phyloP scores from a whole-genome alignment of 2,113 vertebrate genomes.

The Paradoxurus hermaphroditus region DNA sequence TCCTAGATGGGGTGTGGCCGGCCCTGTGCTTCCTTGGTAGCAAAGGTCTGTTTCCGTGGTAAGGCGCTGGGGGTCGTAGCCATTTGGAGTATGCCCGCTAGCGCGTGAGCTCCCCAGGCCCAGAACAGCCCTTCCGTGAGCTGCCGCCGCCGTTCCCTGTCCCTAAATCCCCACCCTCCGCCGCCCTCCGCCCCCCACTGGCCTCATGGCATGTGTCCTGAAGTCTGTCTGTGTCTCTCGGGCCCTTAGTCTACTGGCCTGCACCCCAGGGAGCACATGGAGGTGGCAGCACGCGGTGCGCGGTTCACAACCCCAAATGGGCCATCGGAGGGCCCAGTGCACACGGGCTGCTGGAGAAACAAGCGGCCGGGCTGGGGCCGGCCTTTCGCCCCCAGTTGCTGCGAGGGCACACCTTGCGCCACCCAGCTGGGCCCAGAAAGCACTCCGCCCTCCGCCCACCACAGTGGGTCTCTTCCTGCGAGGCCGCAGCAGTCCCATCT shows the following conservation, averaged over 20 bases:
- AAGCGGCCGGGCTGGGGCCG: neutral
- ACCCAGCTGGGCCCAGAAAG: neutral
- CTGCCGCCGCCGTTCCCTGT: neutral
- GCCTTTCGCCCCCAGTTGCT: neutral
- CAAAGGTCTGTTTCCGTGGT: neutral
- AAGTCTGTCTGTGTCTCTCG: neutral
- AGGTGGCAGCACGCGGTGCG: fast-evolving
- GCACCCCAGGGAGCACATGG: neutral
- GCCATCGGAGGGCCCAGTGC: fast-evolving
- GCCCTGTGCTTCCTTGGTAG: neutral
- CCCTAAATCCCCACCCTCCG: neutral
- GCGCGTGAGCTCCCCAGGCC: neutral
- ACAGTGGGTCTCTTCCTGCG: too few relatives aligned
- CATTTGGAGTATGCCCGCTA: neutral
- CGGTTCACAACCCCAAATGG: neutral
- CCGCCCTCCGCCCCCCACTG: neutral
- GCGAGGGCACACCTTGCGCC: neutral
- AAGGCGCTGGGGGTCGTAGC: neutral
- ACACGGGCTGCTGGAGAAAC: neutral
- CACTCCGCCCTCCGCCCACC: neutral
- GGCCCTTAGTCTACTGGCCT: neutral
- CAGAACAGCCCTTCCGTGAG: neutral
- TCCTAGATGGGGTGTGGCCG: neutral
- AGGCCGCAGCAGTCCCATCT: neutral
- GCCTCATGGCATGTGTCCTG: neutral